Conservation (phyloP, 2,888 invertebrate species). For the Noctua janthina region DNA sequence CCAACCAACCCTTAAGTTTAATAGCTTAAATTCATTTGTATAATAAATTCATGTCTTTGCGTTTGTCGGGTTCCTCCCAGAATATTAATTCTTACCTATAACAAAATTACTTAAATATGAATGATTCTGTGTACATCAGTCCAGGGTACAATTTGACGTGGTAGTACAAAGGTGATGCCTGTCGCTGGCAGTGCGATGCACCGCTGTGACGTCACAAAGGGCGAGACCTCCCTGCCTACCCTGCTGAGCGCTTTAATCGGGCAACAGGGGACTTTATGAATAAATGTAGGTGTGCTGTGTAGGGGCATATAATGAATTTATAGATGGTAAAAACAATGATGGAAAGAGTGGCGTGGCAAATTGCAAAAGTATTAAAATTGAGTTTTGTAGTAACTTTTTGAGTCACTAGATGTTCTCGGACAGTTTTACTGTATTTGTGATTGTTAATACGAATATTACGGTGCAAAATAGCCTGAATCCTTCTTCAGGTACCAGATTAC, state of each 20-base stretch:
- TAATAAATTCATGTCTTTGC: neutral
- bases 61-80: neutral
- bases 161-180: conserved; percentile 37
- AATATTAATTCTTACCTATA: neutral
- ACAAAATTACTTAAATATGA: neutral
- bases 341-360: neutral
- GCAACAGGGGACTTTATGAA: neutral
- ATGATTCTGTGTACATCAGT: neutral
- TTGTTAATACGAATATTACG: neutral
- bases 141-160: conserved; percentile 1
- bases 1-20: neutral
- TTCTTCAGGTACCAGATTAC: neutral
- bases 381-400: neutral
- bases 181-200: conserved; percentile 55
- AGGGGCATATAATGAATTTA: neutral
- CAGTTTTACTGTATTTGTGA: neutral
- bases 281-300: neutral
- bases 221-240: conserved; percentile 23
- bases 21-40: neutral
- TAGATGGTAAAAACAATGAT: neutral
- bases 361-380: neutral
- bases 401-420: neutral
- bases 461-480: neutral
- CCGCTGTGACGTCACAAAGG: conserved; percentile 51
- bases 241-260: conserved; percentile 51